Evolutionary conservation across 2,113 vertebrate species (phyloP).

Genomic region (Hassar affinis): DNA sequence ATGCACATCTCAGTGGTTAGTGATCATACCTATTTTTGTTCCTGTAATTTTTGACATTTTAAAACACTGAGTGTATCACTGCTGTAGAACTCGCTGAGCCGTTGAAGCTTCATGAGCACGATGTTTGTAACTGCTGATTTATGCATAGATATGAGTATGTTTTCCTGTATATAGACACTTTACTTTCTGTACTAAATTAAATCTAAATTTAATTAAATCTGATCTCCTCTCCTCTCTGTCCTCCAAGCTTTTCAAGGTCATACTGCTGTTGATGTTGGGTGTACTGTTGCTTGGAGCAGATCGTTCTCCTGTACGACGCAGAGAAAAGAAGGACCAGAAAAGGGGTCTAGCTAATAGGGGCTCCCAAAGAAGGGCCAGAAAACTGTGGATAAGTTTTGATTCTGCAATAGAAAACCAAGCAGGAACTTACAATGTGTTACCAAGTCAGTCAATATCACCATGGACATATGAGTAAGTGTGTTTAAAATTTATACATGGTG

Average conservation of each 20-base stretch:
- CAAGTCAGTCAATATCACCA: conserved; percentile 17
- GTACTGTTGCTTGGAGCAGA: conserved; percentile 27
- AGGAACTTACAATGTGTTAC: background rate
- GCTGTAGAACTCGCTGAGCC: background rate
- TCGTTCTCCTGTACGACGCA: background rate
- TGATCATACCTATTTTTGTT: background rate
- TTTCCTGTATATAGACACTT: background rate
- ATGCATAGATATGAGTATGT: background rate
- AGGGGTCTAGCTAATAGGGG: background rate
- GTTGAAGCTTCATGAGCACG: background rate
- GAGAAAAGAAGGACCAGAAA: background rate
- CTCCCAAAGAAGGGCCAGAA: background rate
- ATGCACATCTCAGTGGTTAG: conserved; percentile 42
- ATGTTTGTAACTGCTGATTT: background rate
- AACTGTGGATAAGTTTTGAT: background rate
- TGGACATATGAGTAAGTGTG: conserved; percentile 27
- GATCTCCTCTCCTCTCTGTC: background rate
- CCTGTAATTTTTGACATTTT: background rate
- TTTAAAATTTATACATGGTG: background rate
- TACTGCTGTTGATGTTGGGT: conserved; percentile 54
- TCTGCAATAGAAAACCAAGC: background rate
- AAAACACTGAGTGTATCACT: background rate
- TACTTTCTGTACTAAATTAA: background rate
- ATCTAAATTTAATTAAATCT: background rate
- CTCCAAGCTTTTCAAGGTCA: conserved; percentile 48